phyloP scores from a whole-genome alignment of 2,797 vertebrate genomes.

The Peromyscus melanophrys region DNA sequence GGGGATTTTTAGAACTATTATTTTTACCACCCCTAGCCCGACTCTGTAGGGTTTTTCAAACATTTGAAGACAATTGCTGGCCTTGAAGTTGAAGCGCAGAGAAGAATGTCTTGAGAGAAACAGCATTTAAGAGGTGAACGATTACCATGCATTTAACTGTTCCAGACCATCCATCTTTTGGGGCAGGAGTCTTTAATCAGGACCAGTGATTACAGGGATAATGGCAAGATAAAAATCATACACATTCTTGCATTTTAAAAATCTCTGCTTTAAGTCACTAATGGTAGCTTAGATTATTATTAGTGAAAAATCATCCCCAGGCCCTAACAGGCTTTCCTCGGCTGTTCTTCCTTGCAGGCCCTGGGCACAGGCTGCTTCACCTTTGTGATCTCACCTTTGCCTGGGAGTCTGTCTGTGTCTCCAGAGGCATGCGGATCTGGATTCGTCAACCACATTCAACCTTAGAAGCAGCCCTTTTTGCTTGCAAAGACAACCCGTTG shows the following conservation, averaged over 20 bases:
- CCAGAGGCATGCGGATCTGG: not conserved
- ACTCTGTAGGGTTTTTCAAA: constrained; percentile 68
- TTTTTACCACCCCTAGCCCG: constrained; percentile 31
- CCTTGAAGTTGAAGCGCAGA: constrained; percentile 83
- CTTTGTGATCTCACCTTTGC: constrained; percentile 75
- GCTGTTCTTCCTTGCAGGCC: constrained; percentile 42
- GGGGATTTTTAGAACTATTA: constrained; percentile 78
- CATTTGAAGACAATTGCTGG: constrained; percentile 82
- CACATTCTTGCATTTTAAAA: constrained; percentile 82
- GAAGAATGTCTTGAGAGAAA: constrained; percentile 83
- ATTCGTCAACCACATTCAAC: not conserved
- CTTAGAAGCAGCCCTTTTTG: not conserved
- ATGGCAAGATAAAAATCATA: constrained; percentile 89
- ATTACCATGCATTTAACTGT: constrained; percentile 87
- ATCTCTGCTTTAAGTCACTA: constrained; percentile 79
- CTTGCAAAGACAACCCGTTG: constrained; percentile 1
- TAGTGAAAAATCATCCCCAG: constrained; percentile 55
- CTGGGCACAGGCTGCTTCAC: constrained; percentile 27
- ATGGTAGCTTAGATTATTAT: constrained; percentile 74
- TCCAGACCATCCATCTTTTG: constrained; percentile 87
- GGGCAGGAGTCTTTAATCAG: constrained; percentile 90
- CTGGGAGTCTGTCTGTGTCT: constrained; percentile 55
- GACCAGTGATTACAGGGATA: constrained; percentile 89
- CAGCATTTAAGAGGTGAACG: constrained; percentile 82
- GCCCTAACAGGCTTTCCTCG: constrained; percentile 65